Base-by-base conservation (phyloP, 1,140 invertebrate genomes). In the Apocrypta bakeri region DNA sequence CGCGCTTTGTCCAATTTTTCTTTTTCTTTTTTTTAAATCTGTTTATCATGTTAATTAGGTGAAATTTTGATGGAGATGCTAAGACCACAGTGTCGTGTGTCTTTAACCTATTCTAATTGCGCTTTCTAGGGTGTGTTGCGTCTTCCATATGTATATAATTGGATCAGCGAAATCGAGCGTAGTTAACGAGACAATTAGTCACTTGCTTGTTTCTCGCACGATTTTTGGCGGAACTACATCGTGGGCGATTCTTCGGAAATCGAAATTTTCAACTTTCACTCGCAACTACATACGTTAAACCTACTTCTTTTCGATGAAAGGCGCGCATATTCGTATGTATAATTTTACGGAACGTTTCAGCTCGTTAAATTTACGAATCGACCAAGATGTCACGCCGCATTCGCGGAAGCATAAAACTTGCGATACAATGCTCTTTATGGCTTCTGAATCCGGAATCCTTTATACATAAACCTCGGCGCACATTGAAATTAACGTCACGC, bases 231-330 rank as follows among this genome's bases (percentile, higher is more conserved):
- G 6, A n/a, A 17, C 37, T 1, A n/a, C 33, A 21, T 17, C 3
- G 63, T 56, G 48, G 48, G 48, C 63, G 33, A 33, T 80, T 80
- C 79, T 31, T 31, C 27, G 69, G 73, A 80, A 33, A 79, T 63
- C 48, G 25, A 42, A 40, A 79, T 80, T 73, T 80, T 73, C 33
- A 33, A 73, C 79, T 80, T 80, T 80, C 69, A 80, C 79, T 25
- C 79, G 9, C 61, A 66, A 73, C 56, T 9, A 64, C 79, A 73
- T 80, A 56, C 79, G 21, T 64, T 69, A 80, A 80, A 80, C 79
- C 79, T 73, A 80, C 79, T 80, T 80, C 56, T 40, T n/a, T 6
- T 17, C 21, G 48, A n/a, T 6, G 33, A 37, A 9, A 2, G 33
- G 33, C 33, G 33, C 33, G 33, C 33, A 9, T 9, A 9, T 9